Conservation (phyloP, 1,140 invertebrate species). For the Cylas formicarius region DNA sequence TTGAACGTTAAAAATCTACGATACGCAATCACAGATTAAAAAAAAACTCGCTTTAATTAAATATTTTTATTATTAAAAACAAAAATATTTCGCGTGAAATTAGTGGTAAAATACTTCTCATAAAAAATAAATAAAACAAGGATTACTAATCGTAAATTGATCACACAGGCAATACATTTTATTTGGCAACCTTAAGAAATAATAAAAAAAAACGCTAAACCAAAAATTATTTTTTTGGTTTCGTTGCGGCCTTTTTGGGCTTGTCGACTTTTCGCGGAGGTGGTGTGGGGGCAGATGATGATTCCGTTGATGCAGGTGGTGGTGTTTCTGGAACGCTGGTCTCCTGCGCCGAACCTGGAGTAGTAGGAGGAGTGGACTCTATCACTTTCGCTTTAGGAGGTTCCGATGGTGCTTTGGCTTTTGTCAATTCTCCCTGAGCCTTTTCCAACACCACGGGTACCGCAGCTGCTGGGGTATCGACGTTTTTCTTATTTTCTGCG, state of each 20-base stretch:
- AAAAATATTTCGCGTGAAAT: conserved; percentile 6
- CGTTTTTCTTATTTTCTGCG: too few relatives aligned
- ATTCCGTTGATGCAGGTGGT: conserved; percentile 2
- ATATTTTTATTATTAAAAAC: conserved; percentile 7
- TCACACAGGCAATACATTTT: conserved; percentile 15
- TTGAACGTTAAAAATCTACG: too few relatives aligned
- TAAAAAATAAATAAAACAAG: conserved; percentile 13
- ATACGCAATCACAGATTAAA: not conserved
- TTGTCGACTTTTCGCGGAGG: conserved; percentile 16
- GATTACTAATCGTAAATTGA: conserved; percentile 9
- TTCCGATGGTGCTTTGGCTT: not conserved
- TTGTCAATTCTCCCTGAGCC: too few relatives aligned
- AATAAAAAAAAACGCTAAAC: conserved; percentile 1
- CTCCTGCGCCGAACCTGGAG: not conserved
- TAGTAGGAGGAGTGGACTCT: conserved; percentile 10
- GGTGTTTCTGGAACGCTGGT: conserved; percentile 2
- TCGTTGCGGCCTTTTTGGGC: conserved; percentile 10
- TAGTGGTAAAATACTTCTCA: conserved; percentile 16
- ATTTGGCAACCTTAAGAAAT: conserved; percentile 10
- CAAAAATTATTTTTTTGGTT: conserved; percentile 12
- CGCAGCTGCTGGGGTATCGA: too few relatives aligned
- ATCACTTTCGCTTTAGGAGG: conserved; percentile 1
- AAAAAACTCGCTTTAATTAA: not conserved
- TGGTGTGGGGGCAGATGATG: conserved; percentile 7
- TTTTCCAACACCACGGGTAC: too few relatives aligned